Percentiles rank a stretch among this genome's conserved stretches.
Conservation (phyloP, 2,113 vertebrate genomes). For the Mohoua ochrocephala region DNA sequence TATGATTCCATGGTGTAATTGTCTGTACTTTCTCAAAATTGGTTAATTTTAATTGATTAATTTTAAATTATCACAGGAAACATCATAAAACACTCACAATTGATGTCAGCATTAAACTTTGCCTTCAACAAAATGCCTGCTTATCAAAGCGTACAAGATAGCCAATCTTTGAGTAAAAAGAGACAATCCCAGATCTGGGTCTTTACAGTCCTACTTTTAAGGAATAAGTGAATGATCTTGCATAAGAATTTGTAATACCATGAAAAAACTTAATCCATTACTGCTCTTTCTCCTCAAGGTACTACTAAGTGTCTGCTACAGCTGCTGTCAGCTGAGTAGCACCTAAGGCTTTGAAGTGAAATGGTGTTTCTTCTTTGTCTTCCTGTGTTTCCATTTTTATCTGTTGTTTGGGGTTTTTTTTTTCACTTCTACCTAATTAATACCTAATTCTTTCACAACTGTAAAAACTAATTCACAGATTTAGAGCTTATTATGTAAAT, state of each 20-base stretch:
- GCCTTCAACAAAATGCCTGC: not conserved
- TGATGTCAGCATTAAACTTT: not conserved
- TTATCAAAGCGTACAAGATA: not conserved
- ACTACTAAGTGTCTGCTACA: not conserved
- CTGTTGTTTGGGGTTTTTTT: not conserved
- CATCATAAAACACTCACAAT: not conserved
- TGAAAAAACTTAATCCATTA: not conserved
- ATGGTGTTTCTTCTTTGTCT: not conserved
- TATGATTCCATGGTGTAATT: not conserved
- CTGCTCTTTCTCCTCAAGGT: not conserved
- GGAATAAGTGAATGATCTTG: fast-evolving
- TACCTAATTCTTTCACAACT: not conserved
- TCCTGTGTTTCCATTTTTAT: not conserved
- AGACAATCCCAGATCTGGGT: not conserved
- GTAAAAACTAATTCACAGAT: not conserved
- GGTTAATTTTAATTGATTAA: not conserved
- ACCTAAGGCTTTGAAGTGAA: not conserved
- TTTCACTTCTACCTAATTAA: not conserved
- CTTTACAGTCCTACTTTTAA: not conserved
- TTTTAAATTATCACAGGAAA: not conserved
- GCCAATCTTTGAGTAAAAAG: not conserved
- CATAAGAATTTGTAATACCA: not conserved
- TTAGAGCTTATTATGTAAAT: not conserved
- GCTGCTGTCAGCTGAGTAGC: not conserved
- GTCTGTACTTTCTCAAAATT: not conserved